phyloP scores from a whole-genome alignment of 2,113 vertebrate species.

The Mastomys natalensis region DNA sequence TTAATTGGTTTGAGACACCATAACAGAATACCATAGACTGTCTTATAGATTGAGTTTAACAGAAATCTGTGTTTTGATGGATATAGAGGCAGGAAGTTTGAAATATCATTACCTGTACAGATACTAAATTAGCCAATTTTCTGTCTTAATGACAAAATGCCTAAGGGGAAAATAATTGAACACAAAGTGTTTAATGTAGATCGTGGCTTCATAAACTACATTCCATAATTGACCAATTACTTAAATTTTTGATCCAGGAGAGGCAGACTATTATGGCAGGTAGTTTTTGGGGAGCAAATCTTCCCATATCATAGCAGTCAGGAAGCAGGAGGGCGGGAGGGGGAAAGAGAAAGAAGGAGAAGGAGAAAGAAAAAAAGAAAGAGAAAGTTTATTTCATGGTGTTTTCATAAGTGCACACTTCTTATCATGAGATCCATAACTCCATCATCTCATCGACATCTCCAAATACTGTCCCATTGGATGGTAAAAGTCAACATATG shows the following conservation, averaged over 20 bases:
- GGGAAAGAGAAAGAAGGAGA: neutral
- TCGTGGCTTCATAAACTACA: neutral
- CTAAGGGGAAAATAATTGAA: neutral
- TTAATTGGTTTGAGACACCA: neutral
- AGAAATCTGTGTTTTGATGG: neutral
- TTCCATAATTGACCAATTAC: neutral
- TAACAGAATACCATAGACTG: neutral
- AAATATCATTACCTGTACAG: neutral
- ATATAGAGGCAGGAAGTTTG: neutral
- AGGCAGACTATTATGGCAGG: neutral
- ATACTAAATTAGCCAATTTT: neutral
- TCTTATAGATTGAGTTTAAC: neutral
- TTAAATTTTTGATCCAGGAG: neutral
- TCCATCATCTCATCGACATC: neutral
- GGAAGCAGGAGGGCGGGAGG: neutral
- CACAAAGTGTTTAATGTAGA: neutral
- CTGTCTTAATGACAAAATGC: neutral
- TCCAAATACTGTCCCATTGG: neutral
- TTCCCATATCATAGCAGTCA: neutral
- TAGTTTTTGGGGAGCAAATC: neutral
- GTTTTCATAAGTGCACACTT: neutral
- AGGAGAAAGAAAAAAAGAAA: neutral
- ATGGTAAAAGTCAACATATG: neutral
- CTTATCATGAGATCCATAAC: neutral
- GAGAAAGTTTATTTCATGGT: neutral